phyloP scores from a whole-genome alignment of 2,888 invertebrate species.

The Cheiracanthium punctorium region DNA sequence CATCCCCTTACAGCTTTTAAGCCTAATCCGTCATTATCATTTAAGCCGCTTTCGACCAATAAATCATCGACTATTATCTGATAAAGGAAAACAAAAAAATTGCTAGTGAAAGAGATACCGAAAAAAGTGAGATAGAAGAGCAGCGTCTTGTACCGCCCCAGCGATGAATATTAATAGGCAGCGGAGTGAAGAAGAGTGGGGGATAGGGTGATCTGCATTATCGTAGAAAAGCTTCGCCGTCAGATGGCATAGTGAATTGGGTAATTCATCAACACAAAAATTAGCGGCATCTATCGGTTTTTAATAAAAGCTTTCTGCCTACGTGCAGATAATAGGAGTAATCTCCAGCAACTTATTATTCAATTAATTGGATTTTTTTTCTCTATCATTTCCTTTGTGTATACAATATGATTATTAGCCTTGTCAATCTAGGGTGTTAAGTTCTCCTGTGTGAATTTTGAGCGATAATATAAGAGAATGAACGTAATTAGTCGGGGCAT shows the following conservation, averaged over 20 bases:
- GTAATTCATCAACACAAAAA: slow-evolving; percentile 67
- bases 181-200: background rate
- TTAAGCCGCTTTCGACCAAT: slow-evolving; percentile 69
- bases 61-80: slow-evolving; percentile 68
- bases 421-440: slow-evolving; percentile 53
- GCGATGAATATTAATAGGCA: slow-evolving; percentile 68
- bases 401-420: slow-evolving; percentile 62
- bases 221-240: slow-evolving; percentile 29
- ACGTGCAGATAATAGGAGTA: slow-evolving; percentile 62
- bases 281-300: slow-evolving; percentile 69
- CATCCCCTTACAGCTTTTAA: slow-evolving; percentile 61
- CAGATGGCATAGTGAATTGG: slow-evolving; percentile 47
- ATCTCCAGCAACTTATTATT: slow-evolving; percentile 63
- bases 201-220: slow-evolving; percentile 22
- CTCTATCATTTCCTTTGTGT: slow-evolving; percentile 35
- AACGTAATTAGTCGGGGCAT: slow-evolving; percentile 51
- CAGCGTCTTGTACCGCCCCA: background rate
- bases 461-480: slow-evolving; percentile 58
- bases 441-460: slow-evolving; percentile 9
- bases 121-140: slow-evolving; percentile 32
- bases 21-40: slow-evolving; percentile 70
- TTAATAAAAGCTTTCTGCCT: slow-evolving; percentile 69
- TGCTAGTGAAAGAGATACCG: slow-evolving; percentile 40
- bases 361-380: slow-evolving; percentile 68
- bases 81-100: slow-evolving; percentile 57